A percentile compares a stretch with the other conserved stretches of the same genome.
Evolutionary conservation across 2,113 vertebrate genomes (phyloP).

Genomic region (Aepyceros melampus): DNA sequence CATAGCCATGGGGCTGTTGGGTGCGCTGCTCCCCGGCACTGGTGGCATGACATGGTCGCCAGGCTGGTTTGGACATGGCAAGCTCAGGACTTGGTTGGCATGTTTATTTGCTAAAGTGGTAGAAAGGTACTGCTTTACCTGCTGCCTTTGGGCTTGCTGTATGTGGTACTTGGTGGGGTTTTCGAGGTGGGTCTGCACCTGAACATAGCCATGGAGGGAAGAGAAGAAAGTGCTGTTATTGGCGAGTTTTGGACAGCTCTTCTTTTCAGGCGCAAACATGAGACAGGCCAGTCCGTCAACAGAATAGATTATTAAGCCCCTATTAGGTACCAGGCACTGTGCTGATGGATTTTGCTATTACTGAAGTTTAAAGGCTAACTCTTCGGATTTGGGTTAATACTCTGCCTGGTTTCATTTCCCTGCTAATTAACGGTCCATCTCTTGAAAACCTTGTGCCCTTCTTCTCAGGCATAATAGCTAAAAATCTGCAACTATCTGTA

Average conservation of each 20-base stretch:
- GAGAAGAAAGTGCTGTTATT: slow-evolving; percentile 58
- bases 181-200: slow-evolving; percentile 98
- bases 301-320: neutral
- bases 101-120: slow-evolving; percentile 94
- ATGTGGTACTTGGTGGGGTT: slow-evolving; percentile 97
- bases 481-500: neutral
- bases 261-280: neutral
- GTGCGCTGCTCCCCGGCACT: slow-evolving; percentile 95
- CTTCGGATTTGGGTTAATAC: neutral
- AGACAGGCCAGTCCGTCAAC: neutral
- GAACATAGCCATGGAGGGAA: slow-evolving; percentile 56
- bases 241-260: rapidly evolving
- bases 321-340: neutral
- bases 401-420: neutral
- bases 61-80: slow-evolving; percentile 93
- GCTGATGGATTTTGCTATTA: neutral
- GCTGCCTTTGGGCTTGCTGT: slow-evolving; percentile 96
- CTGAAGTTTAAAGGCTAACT: neutral
- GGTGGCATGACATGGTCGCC: slow-evolving; percentile 95
- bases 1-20: slow-evolving; percentile 99
- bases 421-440: neutral
- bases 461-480: neutral
- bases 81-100: slow-evolving; percentile 92
- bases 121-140: slow-evolving; percentile 98
- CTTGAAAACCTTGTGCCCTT: neutral